Percentiles rank a stretch among this genome's conserved stretches.
Evolutionary conservation across 2,888 invertebrate genomes (phyloP).

Genomic region (Amiota mariae): DNA sequence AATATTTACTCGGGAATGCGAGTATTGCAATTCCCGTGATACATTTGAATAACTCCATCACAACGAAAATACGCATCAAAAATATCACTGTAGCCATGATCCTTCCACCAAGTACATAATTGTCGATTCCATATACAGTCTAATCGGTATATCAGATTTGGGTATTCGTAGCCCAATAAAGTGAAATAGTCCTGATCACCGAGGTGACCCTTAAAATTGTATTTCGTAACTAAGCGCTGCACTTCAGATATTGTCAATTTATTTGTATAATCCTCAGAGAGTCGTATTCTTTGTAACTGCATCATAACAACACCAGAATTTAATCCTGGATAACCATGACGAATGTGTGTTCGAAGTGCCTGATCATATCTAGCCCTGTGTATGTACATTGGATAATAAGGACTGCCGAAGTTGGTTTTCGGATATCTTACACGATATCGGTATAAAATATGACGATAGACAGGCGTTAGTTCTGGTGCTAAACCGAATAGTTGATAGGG

Average conservation of each 20-base stretch:
- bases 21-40: slow-evolving; percentile 86
- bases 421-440: slow-evolving; percentile 79
- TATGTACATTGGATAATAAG: slow-evolving; percentile 66
- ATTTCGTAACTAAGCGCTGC: slow-evolving; percentile 76
- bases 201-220: slow-evolving; percentile 81
- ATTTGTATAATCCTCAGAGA: slow-evolving; percentile 77
- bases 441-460: slow-evolving; percentile 84
- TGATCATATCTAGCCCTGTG: slow-evolving; percentile 49
- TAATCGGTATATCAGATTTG: slow-evolving; percentile 81
- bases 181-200: slow-evolving; percentile 90
- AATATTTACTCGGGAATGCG: slow-evolving; percentile 76
- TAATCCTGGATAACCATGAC: slow-evolving; percentile 81
- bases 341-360: slow-evolving; percentile 21
- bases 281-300: slow-evolving; percentile 79
- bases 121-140: slow-evolving; percentile 88
- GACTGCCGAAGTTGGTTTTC: slow-evolving; percentile 77
- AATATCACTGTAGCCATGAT: slow-evolving; percentile 82
- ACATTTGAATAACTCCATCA: slow-evolving; percentile 78
- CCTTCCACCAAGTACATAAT: slow-evolving; percentile 87
- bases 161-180: slow-evolving; percentile 80
- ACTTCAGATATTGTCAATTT: slow-evolving; percentile 76
- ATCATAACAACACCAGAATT: slow-evolving; percentile 87
- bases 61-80: slow-evolving; percentile 84
- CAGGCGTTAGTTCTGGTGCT: slow-evolving; percentile 84
- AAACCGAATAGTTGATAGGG: slow-evolving; percentile 80